A percentile compares a stretch with the other conserved stretches of the same genome.
Evolutionary conservation across 2,113 vertebrate genomes (phyloP).

Genomic region (Bungarus multicinctus): DNA sequence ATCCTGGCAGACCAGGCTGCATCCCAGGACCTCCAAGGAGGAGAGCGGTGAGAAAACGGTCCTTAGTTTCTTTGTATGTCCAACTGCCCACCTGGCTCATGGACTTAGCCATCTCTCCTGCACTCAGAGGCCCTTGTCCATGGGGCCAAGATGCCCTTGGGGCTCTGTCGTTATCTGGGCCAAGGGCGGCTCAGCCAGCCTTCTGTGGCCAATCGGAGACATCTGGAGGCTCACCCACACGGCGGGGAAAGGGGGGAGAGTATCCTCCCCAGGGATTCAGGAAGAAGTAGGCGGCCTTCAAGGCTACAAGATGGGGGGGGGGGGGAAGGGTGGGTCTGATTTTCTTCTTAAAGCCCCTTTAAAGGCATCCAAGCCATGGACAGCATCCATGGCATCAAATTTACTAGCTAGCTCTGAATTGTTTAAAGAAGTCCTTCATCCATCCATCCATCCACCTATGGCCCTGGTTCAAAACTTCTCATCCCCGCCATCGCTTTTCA

Average conservation of each 20-base stretch:
- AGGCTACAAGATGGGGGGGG: neutral
- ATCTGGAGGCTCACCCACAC: neutral
- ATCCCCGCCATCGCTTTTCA: neutral
- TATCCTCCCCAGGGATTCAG: neutral
- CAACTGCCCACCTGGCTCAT: neutral
- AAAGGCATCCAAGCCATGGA: neutral
- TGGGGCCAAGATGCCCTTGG: neutral
- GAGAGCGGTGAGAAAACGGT: neutral
- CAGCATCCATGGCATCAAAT: neutral
- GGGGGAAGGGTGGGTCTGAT: too few relatives aligned
- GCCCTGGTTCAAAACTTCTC: neutral
- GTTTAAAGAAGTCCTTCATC: neutral
- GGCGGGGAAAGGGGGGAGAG: neutral
- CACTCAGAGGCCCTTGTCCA: neutral
- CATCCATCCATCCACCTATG: fast-evolving
- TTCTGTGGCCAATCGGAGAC: neutral
- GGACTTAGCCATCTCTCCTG: neutral
- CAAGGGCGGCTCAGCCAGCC: neutral
- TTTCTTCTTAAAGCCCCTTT: neutral
- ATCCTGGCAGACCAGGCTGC: neutral
- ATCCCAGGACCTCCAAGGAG: neutral
- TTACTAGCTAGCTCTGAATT: neutral
- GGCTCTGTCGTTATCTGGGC: neutral
- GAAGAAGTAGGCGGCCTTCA: neutral
- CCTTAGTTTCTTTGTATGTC: neutral